Conservation (phyloP, 92 coral and sea anemone species). For the Porites cylindrica region DNA sequence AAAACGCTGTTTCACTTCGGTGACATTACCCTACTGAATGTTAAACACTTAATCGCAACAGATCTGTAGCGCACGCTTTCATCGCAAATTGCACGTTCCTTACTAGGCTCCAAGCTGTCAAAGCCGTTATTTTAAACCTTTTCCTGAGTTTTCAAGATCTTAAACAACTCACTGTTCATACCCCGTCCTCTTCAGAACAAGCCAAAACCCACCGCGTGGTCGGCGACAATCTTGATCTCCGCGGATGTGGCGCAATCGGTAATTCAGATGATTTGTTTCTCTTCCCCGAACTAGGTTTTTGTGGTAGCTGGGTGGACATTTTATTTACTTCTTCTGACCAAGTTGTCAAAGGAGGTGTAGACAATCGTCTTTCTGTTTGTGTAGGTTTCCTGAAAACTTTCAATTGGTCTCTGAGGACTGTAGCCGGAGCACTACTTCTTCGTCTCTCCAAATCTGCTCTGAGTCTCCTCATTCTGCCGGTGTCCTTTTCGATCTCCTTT, state of each 20-base stretch:
- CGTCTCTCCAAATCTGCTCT: neutral
- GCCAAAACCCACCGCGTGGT: neutral
- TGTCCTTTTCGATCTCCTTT: slow-evolving; percentile 12
- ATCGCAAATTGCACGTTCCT: too few relatives aligned
- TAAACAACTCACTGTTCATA: too few relatives aligned
- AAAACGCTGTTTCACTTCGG: too few relatives aligned
- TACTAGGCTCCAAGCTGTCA: neutral
- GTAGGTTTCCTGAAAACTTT: neutral
- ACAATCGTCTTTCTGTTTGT: neutral
- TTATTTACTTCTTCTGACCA: too few relatives aligned
- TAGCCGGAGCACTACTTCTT: neutral
- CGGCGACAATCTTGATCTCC: neutral
- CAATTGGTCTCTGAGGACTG: neutral
- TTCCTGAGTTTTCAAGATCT: too few relatives aligned
- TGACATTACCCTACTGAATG: neutral
- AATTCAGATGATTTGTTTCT: neutral
- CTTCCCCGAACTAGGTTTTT: neutral
- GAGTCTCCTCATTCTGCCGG: neutral
- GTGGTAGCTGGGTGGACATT: neutral
- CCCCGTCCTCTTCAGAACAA: slow-evolving; percentile 1
- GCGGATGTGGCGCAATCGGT: neutral
- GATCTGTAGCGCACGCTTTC: too few relatives aligned
- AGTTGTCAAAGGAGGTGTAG: too few relatives aligned
- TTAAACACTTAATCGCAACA: too few relatives aligned
- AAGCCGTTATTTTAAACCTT: neutral